A percentile compares a stretch with the other conserved stretches of the same genome.
Evolutionary conservation across 2,113 vertebrate genomes (phyloP).

Genomic region (Brachyistius frenatus): DNA sequence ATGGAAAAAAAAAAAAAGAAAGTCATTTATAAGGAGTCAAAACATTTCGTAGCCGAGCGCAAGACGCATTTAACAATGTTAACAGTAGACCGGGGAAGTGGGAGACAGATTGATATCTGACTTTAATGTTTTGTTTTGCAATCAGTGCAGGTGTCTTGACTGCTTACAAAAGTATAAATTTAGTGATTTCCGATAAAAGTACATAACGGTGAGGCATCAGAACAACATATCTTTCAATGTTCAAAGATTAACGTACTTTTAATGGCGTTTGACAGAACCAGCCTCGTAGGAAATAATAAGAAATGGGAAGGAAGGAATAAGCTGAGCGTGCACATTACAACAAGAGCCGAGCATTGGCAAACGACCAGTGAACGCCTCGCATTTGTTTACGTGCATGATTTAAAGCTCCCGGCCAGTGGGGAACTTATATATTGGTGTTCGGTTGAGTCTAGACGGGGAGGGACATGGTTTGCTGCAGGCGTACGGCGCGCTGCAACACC

Average conservation of each 20-base stretch:
- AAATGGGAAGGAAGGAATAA: not conserved
- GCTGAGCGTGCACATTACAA: not conserved
- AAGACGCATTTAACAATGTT: not conserved
- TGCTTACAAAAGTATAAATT: constrained; percentile 1
- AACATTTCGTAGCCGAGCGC: not conserved
- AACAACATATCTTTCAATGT: not conserved
- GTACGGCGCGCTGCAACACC: constrained; percentile 27
- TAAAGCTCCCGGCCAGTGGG: constrained; percentile 32
- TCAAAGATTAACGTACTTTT: no score
- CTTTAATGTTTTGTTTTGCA: not conserved
- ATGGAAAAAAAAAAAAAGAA: not conserved
- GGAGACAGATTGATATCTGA: not conserved
- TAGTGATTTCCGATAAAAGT: not conserved
- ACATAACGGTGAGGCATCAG: not conserved
- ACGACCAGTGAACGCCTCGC: constrained; percentile 1
- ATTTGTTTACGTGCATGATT: constrained; percentile 47
- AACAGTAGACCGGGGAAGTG: not conserved
- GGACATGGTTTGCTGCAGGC: constrained; percentile 51
- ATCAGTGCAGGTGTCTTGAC: not conserved
- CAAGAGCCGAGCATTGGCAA: not conserved
- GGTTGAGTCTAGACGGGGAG: constrained; percentile 51
- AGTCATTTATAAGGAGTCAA: not conserved
- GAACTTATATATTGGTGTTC: constrained; percentile 43
- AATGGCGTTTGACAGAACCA: no score
- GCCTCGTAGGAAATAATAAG: not conserved